These are phyloP conservation scores for Drosophila pallidifrons DNA, from an alignment of 1,140 invertebrate genomes.

Conservation along the genomic window DNA sequence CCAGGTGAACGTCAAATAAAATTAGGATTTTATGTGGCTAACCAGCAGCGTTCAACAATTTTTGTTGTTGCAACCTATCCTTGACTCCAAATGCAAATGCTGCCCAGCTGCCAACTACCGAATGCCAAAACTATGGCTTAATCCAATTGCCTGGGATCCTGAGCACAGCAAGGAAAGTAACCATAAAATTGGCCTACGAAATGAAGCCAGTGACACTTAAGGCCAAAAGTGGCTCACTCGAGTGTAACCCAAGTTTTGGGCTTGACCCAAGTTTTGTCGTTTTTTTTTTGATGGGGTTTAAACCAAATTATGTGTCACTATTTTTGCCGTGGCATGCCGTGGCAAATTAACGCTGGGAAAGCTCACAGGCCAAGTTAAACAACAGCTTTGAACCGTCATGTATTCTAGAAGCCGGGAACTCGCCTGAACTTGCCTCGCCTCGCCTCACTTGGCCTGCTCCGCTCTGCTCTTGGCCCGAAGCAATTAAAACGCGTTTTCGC, in stretches of 20 bases:
- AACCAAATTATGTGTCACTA: conserved; percentile 41
- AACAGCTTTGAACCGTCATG: conserved; percentile 32
- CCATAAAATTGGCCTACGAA: conserved; percentile 37
- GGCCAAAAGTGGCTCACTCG: conserved; percentile 11
- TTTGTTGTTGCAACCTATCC: conserved; percentile 46
- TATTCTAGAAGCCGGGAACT: conserved; percentile 31
- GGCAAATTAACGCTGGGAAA: conserved; percentile 68
- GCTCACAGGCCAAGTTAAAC: conserved; percentile 40
- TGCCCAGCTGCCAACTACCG: neutral
- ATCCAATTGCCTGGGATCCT: conserved; percentile 10
- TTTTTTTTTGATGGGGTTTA: conserved; percentile 5
- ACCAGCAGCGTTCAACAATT: conserved; percentile 32
- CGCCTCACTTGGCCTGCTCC: conserved; percentile 24
- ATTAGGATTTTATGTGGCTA: conserved; percentile 38
- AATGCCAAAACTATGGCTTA: conserved; percentile 4
- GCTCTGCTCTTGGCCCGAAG: conserved; percentile 49
- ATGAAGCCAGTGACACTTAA: conserved; percentile 18
- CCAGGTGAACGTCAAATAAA: conserved; percentile 32
- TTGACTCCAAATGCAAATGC: conserved; percentile 2
- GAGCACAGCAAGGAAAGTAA: conserved; percentile 20
- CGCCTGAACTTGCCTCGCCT: neutral
- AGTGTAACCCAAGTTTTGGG: conserved; percentile 8
- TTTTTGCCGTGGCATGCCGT: conserved; percentile 12
- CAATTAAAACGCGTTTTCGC: conserved; percentile 83
- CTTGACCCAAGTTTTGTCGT: conserved; percentile 14